These are phyloP conservation scores for Phaethornis superciliosus DNA, from an alignment of 2,113 vertebrate species.

Conservation along the genomic window DNA sequence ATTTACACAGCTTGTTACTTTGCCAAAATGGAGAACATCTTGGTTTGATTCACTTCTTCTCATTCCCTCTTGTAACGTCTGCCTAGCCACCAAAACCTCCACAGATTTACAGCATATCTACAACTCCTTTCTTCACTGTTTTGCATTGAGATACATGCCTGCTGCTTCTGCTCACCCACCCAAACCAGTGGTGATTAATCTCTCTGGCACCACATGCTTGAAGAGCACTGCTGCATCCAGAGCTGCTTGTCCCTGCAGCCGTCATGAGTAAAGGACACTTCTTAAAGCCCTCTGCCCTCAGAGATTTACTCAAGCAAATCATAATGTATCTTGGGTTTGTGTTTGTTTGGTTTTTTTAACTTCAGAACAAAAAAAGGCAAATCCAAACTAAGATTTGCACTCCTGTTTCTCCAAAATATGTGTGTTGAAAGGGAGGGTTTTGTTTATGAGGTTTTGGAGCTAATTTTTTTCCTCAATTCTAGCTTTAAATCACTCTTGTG, in stretches of 20 bases:
- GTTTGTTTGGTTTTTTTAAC: neutral
- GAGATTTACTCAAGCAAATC: neutral
- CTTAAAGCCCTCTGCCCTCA: neutral
- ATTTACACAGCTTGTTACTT: neutral
- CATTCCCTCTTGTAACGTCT: neutral
- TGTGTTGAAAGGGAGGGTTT: neutral
- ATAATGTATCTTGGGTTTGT: neutral
- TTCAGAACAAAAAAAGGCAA: neutral
- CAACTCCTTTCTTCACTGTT: neutral
- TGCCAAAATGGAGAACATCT: neutral
- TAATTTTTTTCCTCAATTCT: neutral
- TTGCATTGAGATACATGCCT: neutral
- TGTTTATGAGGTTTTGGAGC: neutral
- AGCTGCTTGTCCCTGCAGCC: neutral
- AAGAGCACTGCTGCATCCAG: neutral
- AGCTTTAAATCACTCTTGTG: neutral
- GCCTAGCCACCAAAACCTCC: neutral
- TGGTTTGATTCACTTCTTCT: neutral
- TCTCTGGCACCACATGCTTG: rapidly evolving
- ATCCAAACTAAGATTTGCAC: neutral
- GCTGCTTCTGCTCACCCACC: neutral
- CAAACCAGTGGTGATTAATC: neutral
- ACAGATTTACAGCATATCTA: neutral
- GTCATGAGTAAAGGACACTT: neutral
- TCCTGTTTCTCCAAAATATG: neutral